Base-by-base conservation (phyloP, 2,888 invertebrate genomes). In the Dioctria linearis region DNA sequence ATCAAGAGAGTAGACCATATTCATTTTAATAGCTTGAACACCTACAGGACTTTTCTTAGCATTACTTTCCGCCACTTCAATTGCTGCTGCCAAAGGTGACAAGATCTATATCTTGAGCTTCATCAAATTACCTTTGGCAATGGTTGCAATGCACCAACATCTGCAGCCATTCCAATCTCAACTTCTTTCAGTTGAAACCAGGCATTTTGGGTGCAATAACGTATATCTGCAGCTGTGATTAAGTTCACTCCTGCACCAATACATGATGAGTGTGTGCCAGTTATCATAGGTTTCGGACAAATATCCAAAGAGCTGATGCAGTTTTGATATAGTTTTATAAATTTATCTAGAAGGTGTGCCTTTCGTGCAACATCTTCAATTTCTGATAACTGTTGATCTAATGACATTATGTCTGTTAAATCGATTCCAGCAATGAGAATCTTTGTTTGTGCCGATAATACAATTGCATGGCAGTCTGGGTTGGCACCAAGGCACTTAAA, bases 21-120 rank as follows among this genome's bases (percentile, higher is more conserved):
- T 94, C 78, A 92, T 90, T 87, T 99, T 99, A 0, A 96, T 95
- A 3, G 94, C 94, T 88, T 99, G 98, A 0, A 99, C 94, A 0
- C 98, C 99, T 3, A 99, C 94, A 0, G 99, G 99, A 90, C 97
- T 98, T 88, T 97, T 96, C 4, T 89, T 87, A 0, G 98, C 96
- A 83, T 99, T 98, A 49, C 90, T 87, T 83, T 92, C 92, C 0
- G 98, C 99, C 73, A 95, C 84, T 5, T 92, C 91, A 2, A 98
- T 79, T 0, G 95, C 95, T 75, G 92, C 93, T 37, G 91, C 89
- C n/a, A 98, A 83, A 86, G 97, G 94, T 96, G n/a, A 99, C 94
- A 11, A 98, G 91, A 2, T 99, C 99, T 82, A 93, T 91, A 51
- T 92, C 90, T 59, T 93, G 88, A 0, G 98, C 98, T 89, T 98